Evolutionary conservation across 2,113 vertebrate species (phyloP).

Genomic region (Psettodes erumei): DNA sequence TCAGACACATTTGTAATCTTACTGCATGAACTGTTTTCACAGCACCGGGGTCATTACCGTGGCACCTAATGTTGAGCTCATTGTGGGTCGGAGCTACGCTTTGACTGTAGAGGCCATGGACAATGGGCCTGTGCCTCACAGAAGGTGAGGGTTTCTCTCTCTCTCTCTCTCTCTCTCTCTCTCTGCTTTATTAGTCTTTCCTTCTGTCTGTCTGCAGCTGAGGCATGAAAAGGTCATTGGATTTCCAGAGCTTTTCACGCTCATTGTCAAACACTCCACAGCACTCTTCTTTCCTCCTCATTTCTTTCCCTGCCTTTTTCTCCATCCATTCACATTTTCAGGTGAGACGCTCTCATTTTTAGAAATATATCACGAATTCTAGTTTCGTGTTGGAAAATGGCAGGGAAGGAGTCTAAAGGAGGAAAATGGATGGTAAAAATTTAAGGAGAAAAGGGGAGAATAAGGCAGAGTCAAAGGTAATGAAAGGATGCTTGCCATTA

Average conservation of each 20-base stretch:
- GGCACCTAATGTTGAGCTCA: constrained; percentile 81
- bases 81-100: constrained; percentile 86
- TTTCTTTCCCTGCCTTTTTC: not conserved
- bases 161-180: not conserved
- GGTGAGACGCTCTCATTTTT: not conserved
- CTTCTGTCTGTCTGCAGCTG: constrained; percentile 8
- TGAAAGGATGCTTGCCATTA: constrained; percentile 19
- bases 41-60: constrained; percentile 88
- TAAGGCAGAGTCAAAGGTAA: not conserved
- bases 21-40: constrained; percentile 14
- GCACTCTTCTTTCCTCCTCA: not conserved
- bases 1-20: too few species aligned
- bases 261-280: not conserved
- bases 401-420: not conserved
- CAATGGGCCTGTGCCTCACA: constrained; percentile 85
- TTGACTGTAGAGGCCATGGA: constrained; percentile 92
- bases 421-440: constrained; percentile 7
- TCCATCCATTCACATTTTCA: constrained; percentile 1
- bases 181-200: not conserved
- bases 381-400: constrained; percentile 10
- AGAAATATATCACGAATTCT: constrained; percentile 22
- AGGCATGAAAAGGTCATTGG: constrained; percentile 31
- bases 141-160: constrained; percentile 83
- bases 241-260: constrained; percentile 9
- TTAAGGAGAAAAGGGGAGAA: not conserved